Percentiles rank a stretch among this genome's conserved stretches.
These are phyloP conservation scores for Mus musculus DNA, from an alignment of 2,113 vertebrate genomes.

Conservation along the genomic window GRCm39 chr6:85882501-85883000, in stretches of 20 bases:
- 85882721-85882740: neutral
- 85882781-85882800: no score
- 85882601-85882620: conserved; percentile 90
- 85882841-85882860: no score
- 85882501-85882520: conserved; percentile 93
- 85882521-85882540: conserved; percentile 88
- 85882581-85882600: conserved; percentile 90
- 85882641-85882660: conserved; percentile 93
- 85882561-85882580: conserved; percentile 84
- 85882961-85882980: no score
- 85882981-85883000: neutral
- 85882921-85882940: no score
- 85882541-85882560: conserved; percentile 89
- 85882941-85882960: no score
- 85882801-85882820: no score
- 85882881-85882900: no score
- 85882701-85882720: accelerated
- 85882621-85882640: conserved; percentile 88
- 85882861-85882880: no score
- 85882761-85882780: neutral
- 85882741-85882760: neutral
- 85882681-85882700: neutral
- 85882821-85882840: no score
- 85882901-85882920: no score
- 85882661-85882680: no score